Conservation (phyloP, 2,888 invertebrate genomes). For the Lacanobia wlatinum region DNA sequence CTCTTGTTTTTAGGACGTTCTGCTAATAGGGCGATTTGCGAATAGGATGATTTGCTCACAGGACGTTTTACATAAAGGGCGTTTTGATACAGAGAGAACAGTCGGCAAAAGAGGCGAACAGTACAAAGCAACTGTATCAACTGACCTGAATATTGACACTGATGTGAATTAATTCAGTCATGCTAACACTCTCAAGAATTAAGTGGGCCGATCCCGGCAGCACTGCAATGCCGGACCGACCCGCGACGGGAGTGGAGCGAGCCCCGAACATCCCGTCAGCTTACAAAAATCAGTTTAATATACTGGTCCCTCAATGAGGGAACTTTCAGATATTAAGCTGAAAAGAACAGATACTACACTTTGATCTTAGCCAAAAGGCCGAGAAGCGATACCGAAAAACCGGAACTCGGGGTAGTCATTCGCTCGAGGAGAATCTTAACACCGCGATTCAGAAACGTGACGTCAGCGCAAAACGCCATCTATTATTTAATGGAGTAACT, state of each 20-base stretch:
- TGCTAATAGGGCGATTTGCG: too few species aligned
- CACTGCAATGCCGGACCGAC: slow-evolving; percentile 56
- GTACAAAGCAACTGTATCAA: too few species aligned
- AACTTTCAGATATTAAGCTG: slow-evolving; percentile 59
- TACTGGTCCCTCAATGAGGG: slow-evolving; percentile 57
- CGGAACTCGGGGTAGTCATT: slow-evolving; percentile 14
- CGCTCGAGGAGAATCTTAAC: slow-evolving; percentile 43
- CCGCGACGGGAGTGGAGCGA: slow-evolving; percentile 58
- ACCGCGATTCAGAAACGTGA: slow-evolving; percentile 50
- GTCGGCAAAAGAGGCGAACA: too few species aligned
- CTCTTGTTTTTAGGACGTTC: too few species aligned
- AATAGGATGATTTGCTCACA: too few species aligned
- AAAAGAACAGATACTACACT: slow-evolving; percentile 58
- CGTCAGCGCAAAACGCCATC: slow-evolving; percentile 43
- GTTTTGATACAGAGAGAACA: too few species aligned
- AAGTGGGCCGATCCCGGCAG: slow-evolving; percentile 53
- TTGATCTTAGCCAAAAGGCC: slow-evolving; percentile 59
- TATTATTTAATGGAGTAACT: slow-evolving; percentile 1
- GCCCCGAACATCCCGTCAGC: slow-evolving; percentile 53
- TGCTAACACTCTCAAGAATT: background rate
- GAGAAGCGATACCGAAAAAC: slow-evolving; percentile 36
- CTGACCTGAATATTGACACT: too few species aligned
- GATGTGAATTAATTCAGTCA: too few species aligned
- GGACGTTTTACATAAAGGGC: too few species aligned
- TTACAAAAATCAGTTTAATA: slow-evolving; percentile 56